A percentile compares a stretch with the other conserved stretches of the same genome.
These are phyloP conservation scores for Ardeotis arabs DNA, from an alignment of 2,113 vertebrate species.

Conservation along the genomic window DNA sequence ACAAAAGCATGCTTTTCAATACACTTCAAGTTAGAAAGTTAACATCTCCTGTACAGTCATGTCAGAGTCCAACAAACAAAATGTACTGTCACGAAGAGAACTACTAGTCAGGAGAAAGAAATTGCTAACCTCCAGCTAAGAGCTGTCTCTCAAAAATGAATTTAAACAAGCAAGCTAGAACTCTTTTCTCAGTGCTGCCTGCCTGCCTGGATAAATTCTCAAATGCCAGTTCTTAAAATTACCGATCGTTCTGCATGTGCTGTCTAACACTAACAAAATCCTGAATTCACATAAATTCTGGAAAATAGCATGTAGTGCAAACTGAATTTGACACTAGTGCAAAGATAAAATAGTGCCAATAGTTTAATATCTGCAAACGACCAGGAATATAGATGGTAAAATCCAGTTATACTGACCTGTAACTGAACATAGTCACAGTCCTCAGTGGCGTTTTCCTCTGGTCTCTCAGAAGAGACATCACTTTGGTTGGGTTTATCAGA, in stretches of 20 bases:
- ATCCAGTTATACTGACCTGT: conserved; percentile 63
- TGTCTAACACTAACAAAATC: background rate
- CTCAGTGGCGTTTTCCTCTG: conserved; percentile 28
- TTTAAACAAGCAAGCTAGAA: background rate
- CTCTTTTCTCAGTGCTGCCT: background rate
- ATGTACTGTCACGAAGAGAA: background rate
- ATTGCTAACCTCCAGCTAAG: background rate
- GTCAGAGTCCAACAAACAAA: background rate
- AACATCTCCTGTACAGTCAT: background rate
- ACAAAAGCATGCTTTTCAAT: background rate
- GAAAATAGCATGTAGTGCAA: background rate
- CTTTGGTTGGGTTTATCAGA: background rate
- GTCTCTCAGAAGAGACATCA: background rate
- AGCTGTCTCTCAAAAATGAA: background rate
- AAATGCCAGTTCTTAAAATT: background rate
- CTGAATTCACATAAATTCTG: background rate
- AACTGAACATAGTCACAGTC: conserved; percentile 82
- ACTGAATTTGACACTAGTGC: background rate
- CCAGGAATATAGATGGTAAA: background rate
- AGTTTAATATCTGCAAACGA: background rate
- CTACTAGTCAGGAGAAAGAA: background rate
- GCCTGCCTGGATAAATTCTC: background rate
- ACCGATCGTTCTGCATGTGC: fast-evolving
- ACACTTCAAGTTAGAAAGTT: background rate
- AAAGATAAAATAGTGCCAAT: background rate